Evolutionary conservation across 2,888 invertebrate genomes (phyloP).

Genomic region (Junonia oenone): DNA sequence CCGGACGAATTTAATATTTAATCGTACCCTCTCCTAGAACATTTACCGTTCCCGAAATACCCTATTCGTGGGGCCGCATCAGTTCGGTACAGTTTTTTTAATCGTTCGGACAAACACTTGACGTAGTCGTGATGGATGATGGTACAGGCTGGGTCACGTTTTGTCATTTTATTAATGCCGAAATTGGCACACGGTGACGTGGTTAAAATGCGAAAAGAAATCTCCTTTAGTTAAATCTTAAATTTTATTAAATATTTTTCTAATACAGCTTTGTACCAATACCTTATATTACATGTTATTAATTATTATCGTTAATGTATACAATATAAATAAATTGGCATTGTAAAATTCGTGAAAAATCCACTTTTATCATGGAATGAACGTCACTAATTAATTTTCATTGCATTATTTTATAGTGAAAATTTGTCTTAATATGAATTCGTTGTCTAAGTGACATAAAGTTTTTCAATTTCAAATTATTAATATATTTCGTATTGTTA

Average conservation of each 20-base stretch:
- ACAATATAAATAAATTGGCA: no score
- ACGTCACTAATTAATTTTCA: no score
- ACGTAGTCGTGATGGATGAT: constrained; percentile 73
- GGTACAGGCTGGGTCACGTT: constrained; percentile 61
- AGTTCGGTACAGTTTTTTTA: constrained; percentile 68
- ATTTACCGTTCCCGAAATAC: constrained; percentile 72
- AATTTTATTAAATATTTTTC: no score
- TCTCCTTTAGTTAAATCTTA: neutral
- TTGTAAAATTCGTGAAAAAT: no score
- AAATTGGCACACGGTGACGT: constrained; percentile 74
- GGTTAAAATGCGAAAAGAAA: constrained; percentile 42
- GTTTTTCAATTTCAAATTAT: no score
- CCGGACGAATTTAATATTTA: constrained; percentile 78
- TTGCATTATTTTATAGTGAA: no score
- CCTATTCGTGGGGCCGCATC: constrained; percentile 37
- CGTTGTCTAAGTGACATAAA: no score
- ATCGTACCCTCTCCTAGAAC: constrained; percentile 77
- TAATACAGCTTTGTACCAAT: no score
- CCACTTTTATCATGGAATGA: no score
- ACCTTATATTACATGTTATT: no score
- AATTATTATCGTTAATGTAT: no score
- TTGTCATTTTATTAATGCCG: constrained; percentile 79
- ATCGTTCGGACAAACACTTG: constrained; percentile 70
- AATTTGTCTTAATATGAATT: no score
- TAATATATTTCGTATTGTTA: neutral